phyloP scores from a whole-genome alignment of 92 coral and sea anemone genomes.

The Porites lobata region DNA sequence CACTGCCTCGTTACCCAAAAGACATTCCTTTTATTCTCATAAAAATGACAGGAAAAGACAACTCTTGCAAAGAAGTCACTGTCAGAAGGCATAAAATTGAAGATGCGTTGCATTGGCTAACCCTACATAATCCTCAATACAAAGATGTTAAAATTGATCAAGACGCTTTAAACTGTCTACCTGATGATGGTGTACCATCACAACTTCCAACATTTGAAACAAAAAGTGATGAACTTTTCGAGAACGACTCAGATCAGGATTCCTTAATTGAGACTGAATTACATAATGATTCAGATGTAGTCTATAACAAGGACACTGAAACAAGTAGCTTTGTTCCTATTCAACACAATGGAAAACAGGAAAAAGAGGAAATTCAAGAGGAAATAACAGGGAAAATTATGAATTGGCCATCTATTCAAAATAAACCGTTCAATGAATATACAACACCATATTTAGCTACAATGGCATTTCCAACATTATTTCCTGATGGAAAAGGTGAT shows the following conservation, averaged over 20 bases:
- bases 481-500: not conserved
- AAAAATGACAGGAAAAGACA: conserved; percentile 53
- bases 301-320: conserved; percentile 59
- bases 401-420: conserved; percentile 54
- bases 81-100: conserved; percentile 56
- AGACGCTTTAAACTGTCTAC: conserved; percentile 41
- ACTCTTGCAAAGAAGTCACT: conserved; percentile 63
- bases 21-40: conserved; percentile 66
- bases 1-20: conserved; percentile 63
- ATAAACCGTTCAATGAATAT: no score
- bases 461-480: no score
- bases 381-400: conserved; percentile 53
- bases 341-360: conserved; percentile 60
- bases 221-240: conserved; percentile 21
- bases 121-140: conserved; percentile 64
- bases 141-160: conserved; percentile 38
- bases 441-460: no score
- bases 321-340: conserved; percentile 62
- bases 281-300: conserved; percentile 20
- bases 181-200: conserved; percentile 56
- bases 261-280: conserved; percentile 52
- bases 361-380: conserved; percentile 48
- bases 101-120: conserved; percentile 60
- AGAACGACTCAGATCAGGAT: conserved; percentile 54
- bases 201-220: conserved; percentile 64